Conservation (phyloP, 1,140 invertebrate species). For the Trinorchestia longiramus region DNA sequence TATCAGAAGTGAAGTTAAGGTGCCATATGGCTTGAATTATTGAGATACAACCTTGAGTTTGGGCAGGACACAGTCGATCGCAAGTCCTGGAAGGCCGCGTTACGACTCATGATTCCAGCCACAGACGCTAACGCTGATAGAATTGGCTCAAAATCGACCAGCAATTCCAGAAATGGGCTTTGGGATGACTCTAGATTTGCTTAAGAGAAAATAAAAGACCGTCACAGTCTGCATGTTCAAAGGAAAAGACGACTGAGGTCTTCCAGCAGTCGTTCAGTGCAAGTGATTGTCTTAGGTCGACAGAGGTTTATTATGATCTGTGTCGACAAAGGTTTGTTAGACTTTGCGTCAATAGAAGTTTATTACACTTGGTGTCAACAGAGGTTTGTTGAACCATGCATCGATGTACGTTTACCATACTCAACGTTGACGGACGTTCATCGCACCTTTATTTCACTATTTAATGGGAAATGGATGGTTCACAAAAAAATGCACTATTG, state of each 20-base stretch:
- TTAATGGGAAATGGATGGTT: not conserved
- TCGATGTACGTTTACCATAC: no score
- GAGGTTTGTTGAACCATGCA: no score
- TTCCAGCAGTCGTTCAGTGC: not conserved
- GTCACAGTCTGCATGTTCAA: not conserved
- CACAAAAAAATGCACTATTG: not conserved
- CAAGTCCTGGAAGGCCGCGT: not conserved
- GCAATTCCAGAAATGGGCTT: not conserved
- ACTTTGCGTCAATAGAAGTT: no score
- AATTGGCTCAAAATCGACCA: not conserved
- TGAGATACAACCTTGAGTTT: not conserved
- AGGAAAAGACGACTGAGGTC: not conserved
- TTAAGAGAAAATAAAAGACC: slow-evolving; percentile 2
- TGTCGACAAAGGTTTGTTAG: no score
- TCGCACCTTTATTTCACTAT: not conserved
- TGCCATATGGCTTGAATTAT: not conserved
- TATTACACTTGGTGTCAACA: no score
- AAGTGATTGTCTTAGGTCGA: not conserved
- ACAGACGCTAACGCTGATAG: slow-evolving; percentile 6
- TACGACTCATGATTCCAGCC: not conserved
- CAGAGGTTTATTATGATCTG: not conserved
- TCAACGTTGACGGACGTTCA: not conserved
- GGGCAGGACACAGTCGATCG: not conserved
- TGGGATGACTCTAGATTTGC: not conserved
- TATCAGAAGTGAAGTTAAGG: not conserved